These are phyloP conservation scores for Pectinophora gossypiella DNA, from an alignment of 1,140 invertebrate genomes.

Conservation along the genomic window DNA sequence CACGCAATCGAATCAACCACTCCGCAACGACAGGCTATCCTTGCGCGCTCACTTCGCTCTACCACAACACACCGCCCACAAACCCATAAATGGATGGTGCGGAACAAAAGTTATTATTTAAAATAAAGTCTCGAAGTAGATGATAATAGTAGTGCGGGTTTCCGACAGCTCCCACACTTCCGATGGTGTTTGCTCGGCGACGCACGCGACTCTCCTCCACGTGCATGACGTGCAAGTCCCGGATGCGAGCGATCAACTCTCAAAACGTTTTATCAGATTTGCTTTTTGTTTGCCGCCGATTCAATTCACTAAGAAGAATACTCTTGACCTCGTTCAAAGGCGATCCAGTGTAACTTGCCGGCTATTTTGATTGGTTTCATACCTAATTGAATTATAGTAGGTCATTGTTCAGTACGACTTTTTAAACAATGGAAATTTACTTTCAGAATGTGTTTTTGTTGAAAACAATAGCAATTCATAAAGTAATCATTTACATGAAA, in stretches of 20 bases:
- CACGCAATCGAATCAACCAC: too few species aligned
- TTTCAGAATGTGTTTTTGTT: too few species aligned
- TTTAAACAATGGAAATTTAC: too few species aligned
- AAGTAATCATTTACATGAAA: too few species aligned
- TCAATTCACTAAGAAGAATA: too few species aligned
- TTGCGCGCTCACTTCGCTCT: neutral
- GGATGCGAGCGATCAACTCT: neutral
- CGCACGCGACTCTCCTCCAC: conserved; percentile 14
- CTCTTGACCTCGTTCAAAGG: too few species aligned
- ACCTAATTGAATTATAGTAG: too few species aligned
- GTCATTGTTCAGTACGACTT: too few species aligned
- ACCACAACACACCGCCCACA: neutral
- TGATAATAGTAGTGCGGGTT: conserved; percentile 28
- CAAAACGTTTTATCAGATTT: neutral
- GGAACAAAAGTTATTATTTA: neutral
- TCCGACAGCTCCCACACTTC: conserved; percentile 26
- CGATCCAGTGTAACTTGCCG: too few species aligned
- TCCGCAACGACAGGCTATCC: too few species aligned
- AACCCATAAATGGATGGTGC: neutral
- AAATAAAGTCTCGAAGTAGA: neutral
- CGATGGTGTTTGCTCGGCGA: conserved; percentile 18
- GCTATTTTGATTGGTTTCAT: too few species aligned
- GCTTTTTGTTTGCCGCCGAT: neutral
- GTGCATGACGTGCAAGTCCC: conserved; percentile 13
- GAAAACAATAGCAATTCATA: too few species aligned